phyloP scores from a whole-genome alignment of 2,797 vertebrate species.

The Pantherophis vulpinus region DNA sequence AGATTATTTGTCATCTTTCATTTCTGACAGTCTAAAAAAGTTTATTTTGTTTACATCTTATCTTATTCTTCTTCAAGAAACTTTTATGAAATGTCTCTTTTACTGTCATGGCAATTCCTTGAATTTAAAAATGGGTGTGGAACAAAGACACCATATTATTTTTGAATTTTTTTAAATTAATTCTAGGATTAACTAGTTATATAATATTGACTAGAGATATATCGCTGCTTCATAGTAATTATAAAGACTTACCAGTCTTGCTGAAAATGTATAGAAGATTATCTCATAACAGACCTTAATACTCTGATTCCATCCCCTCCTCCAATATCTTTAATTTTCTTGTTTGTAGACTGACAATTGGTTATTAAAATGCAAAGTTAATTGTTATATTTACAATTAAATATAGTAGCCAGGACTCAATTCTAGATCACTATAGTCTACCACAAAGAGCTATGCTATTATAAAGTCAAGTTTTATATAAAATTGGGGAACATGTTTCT shows the following conservation, averaged over 20 bases:
- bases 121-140: neutral
- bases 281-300: neutral
- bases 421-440: neutral
- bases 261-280: neutral
- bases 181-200: neutral
- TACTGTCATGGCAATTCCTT: neutral
- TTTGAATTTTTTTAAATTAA: neutral
- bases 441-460: neutral
- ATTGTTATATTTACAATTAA: neutral
- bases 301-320: neutral
- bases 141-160: neutral
- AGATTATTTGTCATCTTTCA: neutral
- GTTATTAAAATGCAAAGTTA: neutral
- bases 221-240: neutral
- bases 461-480: neutral
- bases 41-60: neutral
- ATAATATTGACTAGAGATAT: neutral
- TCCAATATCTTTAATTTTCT: neutral
- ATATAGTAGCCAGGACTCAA: neutral
- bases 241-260: neutral
- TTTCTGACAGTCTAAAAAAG: neutral
- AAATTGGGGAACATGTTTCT: slow-evolving; percentile 26
- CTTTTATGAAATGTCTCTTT: neutral
- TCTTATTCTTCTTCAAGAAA: neutral
- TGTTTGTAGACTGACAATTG: neutral